Base-by-base conservation (phyloP, 2,113 vertebrate genomes). In the Dicentrarchus labrax region DNA sequence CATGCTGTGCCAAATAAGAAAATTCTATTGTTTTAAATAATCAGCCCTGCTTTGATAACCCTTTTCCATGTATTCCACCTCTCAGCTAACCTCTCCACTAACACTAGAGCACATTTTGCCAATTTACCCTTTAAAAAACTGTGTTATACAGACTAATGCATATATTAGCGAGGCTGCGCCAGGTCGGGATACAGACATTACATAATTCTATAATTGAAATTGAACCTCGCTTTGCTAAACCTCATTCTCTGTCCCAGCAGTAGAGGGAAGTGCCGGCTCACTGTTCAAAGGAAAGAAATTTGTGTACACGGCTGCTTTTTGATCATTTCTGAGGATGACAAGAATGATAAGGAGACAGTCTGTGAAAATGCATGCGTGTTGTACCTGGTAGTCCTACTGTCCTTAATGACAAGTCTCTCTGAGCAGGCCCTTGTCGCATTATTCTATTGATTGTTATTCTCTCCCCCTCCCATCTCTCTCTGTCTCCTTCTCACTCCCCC, bases 381-480 rank as follows among this genome's bases (percentile, higher is more conserved):
- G n/a, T 60, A 53, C 53, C 76, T 64, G 66, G 24, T 22, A 3
- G 50, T 70, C n/a, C 50, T 8, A n/a, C 64, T 51, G 68, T 80
- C 74, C 76, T 74, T 81, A 86, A 83, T 79, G 83, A 75, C 56
- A 36, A 62, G 85, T 85, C 41, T 78, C 71, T 76, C 61, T 65
- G 76, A 87, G 73, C 60, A 76, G 79, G 78, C 80, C 88, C 87
- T 90, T 94, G 95, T 94, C 94, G 94, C 93, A 95, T 94, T 95
- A 90, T 93, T 94, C 81, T 87, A 93, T 92, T 94, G 91, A 93
- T 94, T 95, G 82, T 91, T 91, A 91, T 92, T 92, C 88, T 89
- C 84, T 66, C 71, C 82, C 82, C 73, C 80, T 83, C 85, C 87
- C 76, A 82, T 67, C 67, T 85, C 70, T 51, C 56, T 69, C 86